phyloP scores from a whole-genome alignment of 1,140 invertebrate species.

The Diorhabda carinulata region DNA sequence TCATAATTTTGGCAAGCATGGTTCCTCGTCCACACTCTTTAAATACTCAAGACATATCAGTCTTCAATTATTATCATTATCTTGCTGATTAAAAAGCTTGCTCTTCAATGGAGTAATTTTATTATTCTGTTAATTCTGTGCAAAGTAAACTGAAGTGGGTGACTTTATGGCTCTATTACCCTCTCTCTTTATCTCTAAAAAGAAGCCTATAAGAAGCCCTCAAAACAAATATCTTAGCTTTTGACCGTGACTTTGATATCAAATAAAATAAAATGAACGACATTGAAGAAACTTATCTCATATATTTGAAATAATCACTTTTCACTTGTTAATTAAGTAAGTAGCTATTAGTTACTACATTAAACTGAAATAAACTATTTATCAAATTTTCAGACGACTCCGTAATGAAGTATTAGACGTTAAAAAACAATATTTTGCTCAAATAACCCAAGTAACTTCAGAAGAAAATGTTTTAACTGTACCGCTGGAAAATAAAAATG shows the following conservation, averaged over 20 bases:
- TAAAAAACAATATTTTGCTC: background rate
- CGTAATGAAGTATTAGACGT: constrained; percentile 7
- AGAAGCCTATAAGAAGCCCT: too few relatives aligned
- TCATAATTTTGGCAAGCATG: too few relatives aligned
- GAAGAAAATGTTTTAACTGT: constrained; percentile 2
- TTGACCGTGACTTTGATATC: background rate
- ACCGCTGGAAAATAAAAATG: background rate
- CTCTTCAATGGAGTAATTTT: too few relatives aligned
- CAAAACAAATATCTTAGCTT: background rate
- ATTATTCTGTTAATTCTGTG: too few relatives aligned
- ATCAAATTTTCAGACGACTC: constrained; percentile 4
- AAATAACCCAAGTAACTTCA: background rate
- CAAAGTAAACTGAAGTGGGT: too few relatives aligned
- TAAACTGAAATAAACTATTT: background rate
- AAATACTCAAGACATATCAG: too few relatives aligned
- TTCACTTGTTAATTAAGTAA: background rate
- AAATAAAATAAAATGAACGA: background rate
- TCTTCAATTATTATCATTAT: background rate
- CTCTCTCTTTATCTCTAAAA: too few relatives aligned
- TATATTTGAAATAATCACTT: background rate
- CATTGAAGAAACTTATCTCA: background rate
- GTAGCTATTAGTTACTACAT: background rate
- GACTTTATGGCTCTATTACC: too few relatives aligned
- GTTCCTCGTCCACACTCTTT: too few relatives aligned
- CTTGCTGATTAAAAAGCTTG: too few relatives aligned